These are phyloP conservation scores for Aldabrachelys gigantea DNA, from an alignment of 2,113 vertebrate genomes.

Conservation along the genomic window DNA sequence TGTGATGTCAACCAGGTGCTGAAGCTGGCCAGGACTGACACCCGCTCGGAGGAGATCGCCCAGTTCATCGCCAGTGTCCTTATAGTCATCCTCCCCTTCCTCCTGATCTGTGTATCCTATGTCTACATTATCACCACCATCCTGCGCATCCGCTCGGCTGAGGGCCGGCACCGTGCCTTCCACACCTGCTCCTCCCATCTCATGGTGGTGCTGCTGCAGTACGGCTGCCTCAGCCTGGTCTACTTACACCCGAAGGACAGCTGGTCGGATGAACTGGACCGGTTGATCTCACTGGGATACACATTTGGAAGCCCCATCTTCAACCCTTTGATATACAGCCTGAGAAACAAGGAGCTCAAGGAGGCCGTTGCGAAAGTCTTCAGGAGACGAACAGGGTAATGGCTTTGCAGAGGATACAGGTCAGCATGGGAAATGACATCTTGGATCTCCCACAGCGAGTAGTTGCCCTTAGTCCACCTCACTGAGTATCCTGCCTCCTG, in stretches of 20 bases:
- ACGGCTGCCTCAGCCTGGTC: constrained; percentile 52
- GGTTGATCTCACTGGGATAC: constrained; percentile 57
- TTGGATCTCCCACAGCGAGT: no score
- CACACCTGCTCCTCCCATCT: constrained; percentile 69
- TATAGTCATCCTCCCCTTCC: constrained; percentile 52
- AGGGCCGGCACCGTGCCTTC: constrained; percentile 22
- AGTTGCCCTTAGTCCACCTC: no score
- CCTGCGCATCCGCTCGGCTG: neutral
- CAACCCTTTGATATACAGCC: constrained; percentile 69
- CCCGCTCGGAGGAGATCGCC: constrained; percentile 11
- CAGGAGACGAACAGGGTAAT: neutral
- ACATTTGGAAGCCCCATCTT: constrained; percentile 58
- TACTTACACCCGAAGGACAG: constrained; percentile 58
- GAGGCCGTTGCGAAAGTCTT: neutral
- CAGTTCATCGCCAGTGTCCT: constrained; percentile 34
- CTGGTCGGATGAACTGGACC: constrained; percentile 27
- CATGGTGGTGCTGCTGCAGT: constrained; percentile 56
- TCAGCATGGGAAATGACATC: no score
- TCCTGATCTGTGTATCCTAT: constrained; percentile 56
- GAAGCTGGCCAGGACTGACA: constrained; percentile 24
- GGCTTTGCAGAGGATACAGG: no score
- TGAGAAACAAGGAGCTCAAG: constrained; percentile 68
- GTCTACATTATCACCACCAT: constrained; percentile 16
- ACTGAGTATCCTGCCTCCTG: no score
- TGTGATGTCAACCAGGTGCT: constrained; percentile 62